Percentiles rank a stretch among this genome's conserved stretches.
phyloP scores from a whole-genome alignment of 2,113 vertebrate genomes.

The Heliornis fulica region DNA sequence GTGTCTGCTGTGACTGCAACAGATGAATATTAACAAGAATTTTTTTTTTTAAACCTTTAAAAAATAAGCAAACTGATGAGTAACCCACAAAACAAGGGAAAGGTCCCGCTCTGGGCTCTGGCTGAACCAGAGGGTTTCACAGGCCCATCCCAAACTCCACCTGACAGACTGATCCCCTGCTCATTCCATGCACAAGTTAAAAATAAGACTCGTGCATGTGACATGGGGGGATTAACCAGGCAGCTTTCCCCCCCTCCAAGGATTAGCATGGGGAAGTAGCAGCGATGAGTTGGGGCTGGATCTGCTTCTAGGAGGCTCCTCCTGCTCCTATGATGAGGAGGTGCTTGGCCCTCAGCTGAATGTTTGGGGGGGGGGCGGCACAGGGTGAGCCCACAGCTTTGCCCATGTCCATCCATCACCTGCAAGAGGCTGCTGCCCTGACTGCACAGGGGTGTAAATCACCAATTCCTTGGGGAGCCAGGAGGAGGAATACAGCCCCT shows the following conservation, averaged over 20 bases:
- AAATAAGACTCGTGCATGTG: neutral
- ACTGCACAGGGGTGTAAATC: neutral
- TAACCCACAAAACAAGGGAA: slow-evolving; percentile 5
- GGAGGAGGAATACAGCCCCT: neutral
- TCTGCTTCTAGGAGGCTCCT: neutral
- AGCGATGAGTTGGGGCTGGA: neutral
- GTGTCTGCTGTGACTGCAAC: slow-evolving; percentile 26
- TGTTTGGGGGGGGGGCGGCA: neutral
- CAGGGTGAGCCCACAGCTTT: neutral
- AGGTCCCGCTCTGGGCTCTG: neutral
- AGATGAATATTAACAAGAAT: neutral
- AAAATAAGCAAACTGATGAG: slow-evolving; percentile 38
- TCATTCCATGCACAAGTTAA: neutral
- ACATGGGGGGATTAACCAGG: neutral
- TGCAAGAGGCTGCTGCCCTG: neutral
- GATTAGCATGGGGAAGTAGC: neutral
- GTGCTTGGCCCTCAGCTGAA: neutral
- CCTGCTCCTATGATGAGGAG: neutral
- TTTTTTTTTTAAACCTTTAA: neutral
- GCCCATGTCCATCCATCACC: neutral
- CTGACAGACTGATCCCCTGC: neutral
- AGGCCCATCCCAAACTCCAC: neutral
- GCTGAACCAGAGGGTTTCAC: neutral
- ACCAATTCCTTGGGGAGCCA: neutral
- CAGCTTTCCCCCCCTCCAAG: fast-evolving